These are phyloP conservation scores for Nothobranchius furzeri DNA, from an alignment of 2,113 vertebrate genomes.

Conservation along the genomic window DNA sequence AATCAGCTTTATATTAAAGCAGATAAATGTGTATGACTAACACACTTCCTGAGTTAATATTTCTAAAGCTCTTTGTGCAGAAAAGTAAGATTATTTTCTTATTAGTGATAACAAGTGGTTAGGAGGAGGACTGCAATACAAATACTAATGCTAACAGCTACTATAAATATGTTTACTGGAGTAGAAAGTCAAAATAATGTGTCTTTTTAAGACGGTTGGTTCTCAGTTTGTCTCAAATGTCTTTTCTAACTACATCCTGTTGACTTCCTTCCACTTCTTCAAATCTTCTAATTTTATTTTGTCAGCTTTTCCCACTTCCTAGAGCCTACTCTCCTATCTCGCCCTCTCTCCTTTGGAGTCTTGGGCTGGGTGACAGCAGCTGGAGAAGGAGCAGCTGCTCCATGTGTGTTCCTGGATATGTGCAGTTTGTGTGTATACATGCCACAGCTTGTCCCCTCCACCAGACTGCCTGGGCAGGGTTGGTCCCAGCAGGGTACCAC, in stretches of 20 bases:
- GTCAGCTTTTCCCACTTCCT: constrained; percentile 42
- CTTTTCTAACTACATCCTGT: constrained; percentile 17
- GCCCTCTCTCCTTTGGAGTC: constrained; percentile 56
- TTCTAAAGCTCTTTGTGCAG: background rate
- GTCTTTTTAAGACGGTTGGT: constrained; percentile 3
- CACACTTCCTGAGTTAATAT: no score
- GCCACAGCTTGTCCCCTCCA: constrained; percentile 77
- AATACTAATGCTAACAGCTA: no score
- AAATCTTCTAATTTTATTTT: constrained; percentile 69
- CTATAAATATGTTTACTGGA: background rate
- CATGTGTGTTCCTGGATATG: constrained; percentile 43
- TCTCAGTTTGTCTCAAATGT: constrained; percentile 24
- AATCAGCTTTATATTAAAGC: no score
- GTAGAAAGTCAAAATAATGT: background rate
- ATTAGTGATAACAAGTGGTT: background rate
- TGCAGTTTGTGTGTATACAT: constrained; percentile 54
- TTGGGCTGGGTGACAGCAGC: constrained; percentile 74
- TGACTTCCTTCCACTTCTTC: constrained; percentile 44
- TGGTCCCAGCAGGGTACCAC: constrained; percentile 74
- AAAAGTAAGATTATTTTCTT: background rate
- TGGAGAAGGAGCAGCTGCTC: constrained; percentile 76
- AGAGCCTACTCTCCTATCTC: constrained; percentile 22
- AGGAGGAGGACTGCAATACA: background rate
- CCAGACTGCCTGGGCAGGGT: constrained; percentile 72
- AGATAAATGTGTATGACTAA: no score